phyloP scores from a whole-genome alignment of 2,888 invertebrate genomes.

The Pecten maximus region DNA sequence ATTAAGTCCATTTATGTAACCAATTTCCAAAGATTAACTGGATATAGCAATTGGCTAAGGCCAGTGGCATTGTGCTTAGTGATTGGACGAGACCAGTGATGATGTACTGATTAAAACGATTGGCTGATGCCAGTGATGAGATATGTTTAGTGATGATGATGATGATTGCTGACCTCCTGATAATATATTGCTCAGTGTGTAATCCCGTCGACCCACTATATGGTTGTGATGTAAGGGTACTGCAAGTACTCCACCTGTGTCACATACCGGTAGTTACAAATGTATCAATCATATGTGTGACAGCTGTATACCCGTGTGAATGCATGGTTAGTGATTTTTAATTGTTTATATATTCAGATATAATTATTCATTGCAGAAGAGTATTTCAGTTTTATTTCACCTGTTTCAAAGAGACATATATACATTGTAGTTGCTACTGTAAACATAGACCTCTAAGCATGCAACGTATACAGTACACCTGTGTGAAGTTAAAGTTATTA shows the following conservation, averaged over 20 bases:
- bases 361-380: background rate
- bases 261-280: background rate
- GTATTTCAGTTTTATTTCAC: background rate
- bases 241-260: background rate
- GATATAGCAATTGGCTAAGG: background rate
- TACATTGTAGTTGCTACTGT: background rate
- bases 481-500: background rate
- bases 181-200: conserved; percentile 22
- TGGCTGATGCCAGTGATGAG: background rate
- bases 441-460: background rate
- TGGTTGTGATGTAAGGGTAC: conserved; percentile 22
- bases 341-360: background rate
- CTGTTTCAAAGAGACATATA: background rate
- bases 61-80: background rate
- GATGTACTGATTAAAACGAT: background rate
- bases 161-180: conserved; percentile 5
- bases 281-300: background rate
- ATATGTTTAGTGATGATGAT: background rate
- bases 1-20: background rate
- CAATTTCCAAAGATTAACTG: background rate
- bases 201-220: background rate
- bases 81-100: background rate
- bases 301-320: background rate
- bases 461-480: background rate
- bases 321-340: conserved; percentile 14